phyloP scores from a whole-genome alignment of 1,140 invertebrate species.

The Pissodes strobi region DNA sequence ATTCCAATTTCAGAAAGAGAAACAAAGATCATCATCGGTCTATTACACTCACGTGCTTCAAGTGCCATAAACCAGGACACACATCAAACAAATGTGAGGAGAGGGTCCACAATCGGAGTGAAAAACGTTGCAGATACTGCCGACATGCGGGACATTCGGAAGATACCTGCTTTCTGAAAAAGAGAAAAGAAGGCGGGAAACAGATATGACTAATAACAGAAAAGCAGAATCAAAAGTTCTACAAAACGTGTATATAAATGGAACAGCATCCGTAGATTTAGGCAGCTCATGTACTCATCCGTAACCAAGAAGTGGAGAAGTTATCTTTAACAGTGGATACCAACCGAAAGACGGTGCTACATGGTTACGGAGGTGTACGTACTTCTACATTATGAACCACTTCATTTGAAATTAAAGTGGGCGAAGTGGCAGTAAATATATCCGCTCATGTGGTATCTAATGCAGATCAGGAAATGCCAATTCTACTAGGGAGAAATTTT shows the following conservation, averaged over 20 bases:
- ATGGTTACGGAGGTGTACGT: conserved; percentile 11
- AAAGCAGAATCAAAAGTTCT: conserved; percentile 4
- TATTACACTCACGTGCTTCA: no score
- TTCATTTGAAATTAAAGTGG: neutral
- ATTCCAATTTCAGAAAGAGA: no score
- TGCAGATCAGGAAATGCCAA: conserved; percentile 6
- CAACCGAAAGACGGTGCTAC: neutral
- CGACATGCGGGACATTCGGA: neutral
- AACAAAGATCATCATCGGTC: no score
- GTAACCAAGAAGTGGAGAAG: neutral
- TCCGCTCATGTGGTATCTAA: conserved; percentile 3
- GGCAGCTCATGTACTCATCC: conserved; percentile 18
- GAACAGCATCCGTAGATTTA: conserved; percentile 10
- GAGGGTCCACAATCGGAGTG: no score
- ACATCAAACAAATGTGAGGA: no score
- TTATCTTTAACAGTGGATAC: neutral
- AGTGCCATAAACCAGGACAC: conserved; percentile 6
- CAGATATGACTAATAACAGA: conserved; percentile 18
- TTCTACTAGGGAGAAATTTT: conserved; percentile 16
- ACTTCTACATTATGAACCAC: neutral
- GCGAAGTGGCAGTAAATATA: neutral
- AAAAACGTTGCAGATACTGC: conserved; percentile 5
- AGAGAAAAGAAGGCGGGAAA: neutral
- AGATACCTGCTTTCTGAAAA: neutral
- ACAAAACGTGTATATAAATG: conserved; percentile 10